Conservation (phyloP, 2,797 vertebrate species). For the Danio tinwini region DNA sequence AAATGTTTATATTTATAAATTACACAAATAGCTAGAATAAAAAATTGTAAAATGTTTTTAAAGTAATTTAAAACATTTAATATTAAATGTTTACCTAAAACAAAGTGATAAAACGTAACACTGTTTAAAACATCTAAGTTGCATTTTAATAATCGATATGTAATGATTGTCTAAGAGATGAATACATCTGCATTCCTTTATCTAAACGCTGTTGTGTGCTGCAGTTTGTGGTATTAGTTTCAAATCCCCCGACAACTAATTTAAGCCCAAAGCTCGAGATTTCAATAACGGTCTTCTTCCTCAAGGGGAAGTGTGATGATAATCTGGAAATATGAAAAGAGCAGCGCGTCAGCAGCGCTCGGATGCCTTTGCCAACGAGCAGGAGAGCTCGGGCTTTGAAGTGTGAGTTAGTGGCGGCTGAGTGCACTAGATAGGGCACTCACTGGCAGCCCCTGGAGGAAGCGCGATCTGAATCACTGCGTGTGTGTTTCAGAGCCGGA, state of each 20-base stretch:
- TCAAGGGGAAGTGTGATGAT: conserved; percentile 60
- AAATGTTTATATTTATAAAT: too few relatives aligned
- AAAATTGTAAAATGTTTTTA: too few relatives aligned
- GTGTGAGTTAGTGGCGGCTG: conserved; percentile 50
- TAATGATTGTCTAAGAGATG: conserved; percentile 9
- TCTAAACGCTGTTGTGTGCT: not conserved
- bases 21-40: too few relatives aligned
- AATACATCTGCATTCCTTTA: conserved; percentile 23
- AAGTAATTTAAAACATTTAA: too few relatives aligned
- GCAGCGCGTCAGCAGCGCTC: conserved; percentile 55
- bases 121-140: too few relatives aligned
- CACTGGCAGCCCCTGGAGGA: conserved; percentile 53
- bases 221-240: not conserved
- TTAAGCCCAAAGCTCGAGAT: conserved; percentile 43
- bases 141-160: not conserved
- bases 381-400: conserved; percentile 41
- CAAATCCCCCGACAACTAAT: conserved; percentile 21
- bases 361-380: conserved; percentile 43
- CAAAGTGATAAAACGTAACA: too few relatives aligned
- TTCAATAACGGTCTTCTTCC: conserved; percentile 58
- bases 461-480: conserved; percentile 56
- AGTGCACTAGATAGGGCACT: conserved; percentile 52
- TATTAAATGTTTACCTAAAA: too few relatives aligned
- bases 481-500: conserved; percentile 50
- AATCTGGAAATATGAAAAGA: conserved; percentile 57